phyloP scores from a whole-genome alignment of 2,113 vertebrate genomes.

The Carlito syrichta region DNA sequence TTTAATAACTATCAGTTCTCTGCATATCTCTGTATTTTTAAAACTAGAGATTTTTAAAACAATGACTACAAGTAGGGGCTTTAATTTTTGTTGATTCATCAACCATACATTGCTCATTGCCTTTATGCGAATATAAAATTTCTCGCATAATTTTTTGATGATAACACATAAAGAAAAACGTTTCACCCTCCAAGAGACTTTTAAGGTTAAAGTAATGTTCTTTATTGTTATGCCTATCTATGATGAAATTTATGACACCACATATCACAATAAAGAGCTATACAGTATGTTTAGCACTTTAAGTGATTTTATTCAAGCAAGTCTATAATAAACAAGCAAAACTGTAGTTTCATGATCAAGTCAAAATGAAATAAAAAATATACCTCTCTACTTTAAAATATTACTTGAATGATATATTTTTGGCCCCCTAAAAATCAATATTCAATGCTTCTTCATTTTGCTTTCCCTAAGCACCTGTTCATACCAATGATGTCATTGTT shows the following conservation, averaged over 20 bases:
- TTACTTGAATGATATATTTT: slow-evolving; percentile 18
- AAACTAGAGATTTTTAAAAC: neutral
- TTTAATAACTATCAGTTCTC: neutral
- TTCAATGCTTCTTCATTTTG: slow-evolving; percentile 2
- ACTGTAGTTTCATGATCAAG: neutral
- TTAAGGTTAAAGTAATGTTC: neutral
- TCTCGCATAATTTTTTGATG: neutral
- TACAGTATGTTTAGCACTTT: neutral
- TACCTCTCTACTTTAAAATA: neutral
- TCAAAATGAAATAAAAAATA: slow-evolving; percentile 40
- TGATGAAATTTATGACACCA: neutral
- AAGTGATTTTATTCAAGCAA: slow-evolving; percentile 19
- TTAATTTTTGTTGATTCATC: neutral
- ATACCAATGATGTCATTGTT: slow-evolving; percentile 64
- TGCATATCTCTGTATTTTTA: neutral
- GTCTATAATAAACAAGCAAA: slow-evolving; percentile 20
- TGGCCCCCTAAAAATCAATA: slow-evolving; percentile 31
- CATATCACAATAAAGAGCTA: neutral
- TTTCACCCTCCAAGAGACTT: neutral
- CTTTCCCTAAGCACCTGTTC: slow-evolving; percentile 30
- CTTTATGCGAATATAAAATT: slow-evolving; percentile 21
- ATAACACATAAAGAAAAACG: neutral
- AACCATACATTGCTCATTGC: neutral
- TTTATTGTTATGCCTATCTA: neutral
- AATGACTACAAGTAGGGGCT: neutral